Base-by-base conservation (phyloP, 2,888 invertebrate species). In the Pseudococcus viburni region DNA sequence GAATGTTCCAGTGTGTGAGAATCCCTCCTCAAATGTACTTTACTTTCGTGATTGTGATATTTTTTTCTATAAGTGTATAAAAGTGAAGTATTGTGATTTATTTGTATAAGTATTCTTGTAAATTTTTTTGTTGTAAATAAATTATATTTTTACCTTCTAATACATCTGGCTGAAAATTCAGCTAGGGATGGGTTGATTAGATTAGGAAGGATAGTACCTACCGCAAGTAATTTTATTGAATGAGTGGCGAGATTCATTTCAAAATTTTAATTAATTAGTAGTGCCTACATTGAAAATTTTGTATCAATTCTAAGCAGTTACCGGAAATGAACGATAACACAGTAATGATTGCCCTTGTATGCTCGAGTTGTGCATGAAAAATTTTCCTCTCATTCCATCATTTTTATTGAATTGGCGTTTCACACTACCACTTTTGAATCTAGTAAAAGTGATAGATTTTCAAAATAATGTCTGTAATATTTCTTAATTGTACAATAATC, bases 31-130 rank as follows among this genome's bases (percentile, higher is more conserved):
- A 0, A n/a, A 84, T 12, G 0, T 55, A n/a, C 59, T 59, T 55
- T 26, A 55, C 33, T 55, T 85, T 55, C n/a, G 9, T 55, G 17
- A 26, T 85, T 85, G 85, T 85, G 85, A 85, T 85, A 85, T 85
- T 85, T 12, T 68, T 68, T 26, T 11, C 19, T 8, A 19, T 26
- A 22, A 22, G 0, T 22, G 6, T 0, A 22, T 22, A 19, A 22
- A 64, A 22, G 8, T 64, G 64, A 64, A 64, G 11, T 64, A 64
- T 64, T 64, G 68, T 68, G 68, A 68, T 68, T 68, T 22, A 22
- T 68, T 26, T 22, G 11, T 9, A 11, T n/a, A 55, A 7, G 55
- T n/a, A 26, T 26, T 68, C 22, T 26, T 68, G 26, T 68, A 26
- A 26, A 68, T 68, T n/a, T n/a, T n/a, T n/a, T n/a, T 9, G 9